Evolutionary conservation across 1,140 invertebrate species (phyloP), one percentile per base, ranked within the genome.

Genomic region (Battus philenor): DNA sequence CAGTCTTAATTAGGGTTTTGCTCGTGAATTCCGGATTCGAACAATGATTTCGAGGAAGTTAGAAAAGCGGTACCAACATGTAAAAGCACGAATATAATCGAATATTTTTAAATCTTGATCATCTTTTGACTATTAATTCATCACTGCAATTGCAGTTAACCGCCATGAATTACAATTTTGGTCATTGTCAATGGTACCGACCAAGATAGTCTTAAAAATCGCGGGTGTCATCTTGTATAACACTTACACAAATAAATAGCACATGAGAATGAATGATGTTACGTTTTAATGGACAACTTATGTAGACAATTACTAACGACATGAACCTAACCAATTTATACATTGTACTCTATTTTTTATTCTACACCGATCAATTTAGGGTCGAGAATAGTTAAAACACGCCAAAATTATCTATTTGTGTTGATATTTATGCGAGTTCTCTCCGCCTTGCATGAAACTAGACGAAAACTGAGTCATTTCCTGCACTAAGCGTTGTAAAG

Each of bases 381-480:
- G 17, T 2, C 17, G 15, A 47, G 17, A 31, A 31, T 53, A 17
- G 34, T 18, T 12, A 32, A 36, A 7, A 10, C 17, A 24, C 29
- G 30, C 17, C 22, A 24, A 11, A 12, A 18, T n/a, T 13, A 16
- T 43, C 31, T 17, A 51, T 24, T 36, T 39, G 9, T 39, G 33
- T 30, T 32, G 32, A 20, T 11, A 43, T 54, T 39, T 17, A 24
- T 33, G 36, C 33, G 39, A 27, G 47, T 54, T 59, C 53, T 57
- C 53, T 59, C 39, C 44, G 32, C 26, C 13, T 41, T 9, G 26
- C 22, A 26, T 15, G 51, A 41, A 44, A 51, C 50, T 48, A 57
- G 56, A 58, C 50, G 52, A 64, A 60, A 49, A 60, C 50, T 69
- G 66, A 69, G 30, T 69, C 62, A 69, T 44, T 66, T 69, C 66